Conservation (phyloP, 1,140 invertebrate genomes). For the Drosophila tani region DNA sequence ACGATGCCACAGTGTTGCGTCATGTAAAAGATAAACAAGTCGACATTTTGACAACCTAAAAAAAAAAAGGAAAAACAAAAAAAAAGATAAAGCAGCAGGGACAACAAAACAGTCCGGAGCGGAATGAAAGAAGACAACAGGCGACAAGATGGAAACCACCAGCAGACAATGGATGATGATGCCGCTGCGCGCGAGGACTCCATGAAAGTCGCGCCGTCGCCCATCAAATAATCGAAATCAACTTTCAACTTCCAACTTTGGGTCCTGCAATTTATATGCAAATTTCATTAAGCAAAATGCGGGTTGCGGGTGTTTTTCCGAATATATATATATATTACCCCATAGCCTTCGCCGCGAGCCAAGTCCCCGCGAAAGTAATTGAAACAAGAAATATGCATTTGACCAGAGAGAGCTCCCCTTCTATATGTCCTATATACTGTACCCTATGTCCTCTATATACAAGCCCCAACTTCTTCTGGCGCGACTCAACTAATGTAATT, state of each 20-base stretch:
- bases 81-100: neutral
- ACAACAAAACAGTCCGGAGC: slow-evolving; percentile 12
- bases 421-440: neutral
- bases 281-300: slow-evolving; percentile 77
- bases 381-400: slow-evolving; percentile 80
- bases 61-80: slow-evolving; percentile 14
- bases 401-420: slow-evolving; percentile 56
- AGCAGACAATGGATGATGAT: slow-evolving; percentile 38
- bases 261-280: slow-evolving; percentile 79
- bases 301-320: slow-evolving; percentile 22
- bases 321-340: too few relatives aligned
- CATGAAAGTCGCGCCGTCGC: slow-evolving; percentile 54
- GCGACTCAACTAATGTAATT: slow-evolving; percentile 76
- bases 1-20: slow-evolving; percentile 50
- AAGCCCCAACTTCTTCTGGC: slow-evolving; percentile 15
- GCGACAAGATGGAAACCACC: slow-evolving; percentile 25
- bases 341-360: slow-evolving; percentile 36
- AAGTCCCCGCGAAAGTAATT: slow-evolving; percentile 58
- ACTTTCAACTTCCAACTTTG: slow-evolving; percentile 70
- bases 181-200: slow-evolving; percentile 32
- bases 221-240: slow-evolving; percentile 81
- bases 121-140: slow-evolving; percentile 31
- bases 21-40: slow-evolving; percentile 77
- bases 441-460: neutral
- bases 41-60: slow-evolving; percentile 77